These are phyloP conservation scores for Acholoe squamosa DNA, from an alignment of 2,888 invertebrate species.

Conservation along the genomic window DNA sequence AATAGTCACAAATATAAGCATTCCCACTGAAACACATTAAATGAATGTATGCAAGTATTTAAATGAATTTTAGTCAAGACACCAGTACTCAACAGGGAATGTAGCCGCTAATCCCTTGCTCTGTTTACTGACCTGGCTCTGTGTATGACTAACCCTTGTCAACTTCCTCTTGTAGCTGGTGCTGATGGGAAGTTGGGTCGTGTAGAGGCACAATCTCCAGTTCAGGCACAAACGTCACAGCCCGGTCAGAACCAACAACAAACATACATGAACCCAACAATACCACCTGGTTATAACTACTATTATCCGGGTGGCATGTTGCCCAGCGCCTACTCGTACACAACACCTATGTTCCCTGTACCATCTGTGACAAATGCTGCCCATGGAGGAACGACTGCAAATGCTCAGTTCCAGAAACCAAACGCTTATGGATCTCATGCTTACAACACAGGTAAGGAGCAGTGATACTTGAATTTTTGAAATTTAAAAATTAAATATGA, in stretches of 20 bases:
- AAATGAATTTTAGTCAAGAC: no score
- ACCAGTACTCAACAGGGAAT: no score
- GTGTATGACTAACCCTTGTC: no score
- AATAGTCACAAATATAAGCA: no score
- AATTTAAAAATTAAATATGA: no score
- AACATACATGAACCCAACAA: conserved; percentile 85
- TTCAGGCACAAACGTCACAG: conserved; percentile 90
- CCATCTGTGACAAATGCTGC: conserved; percentile 89
- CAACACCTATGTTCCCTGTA: conserved; percentile 84
- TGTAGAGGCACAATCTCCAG: conserved; percentile 92
- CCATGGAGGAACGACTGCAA: conserved; percentile 86
- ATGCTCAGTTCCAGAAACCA: conserved; percentile 87
- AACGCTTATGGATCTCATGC: conserved; percentile 79
- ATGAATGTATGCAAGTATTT: no score
- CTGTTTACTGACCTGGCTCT: no score
- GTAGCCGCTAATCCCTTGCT: no score
- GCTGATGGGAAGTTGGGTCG: conserved; percentile 85
- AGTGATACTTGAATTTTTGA: not conserved
- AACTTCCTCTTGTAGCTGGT: conserved; percentile 63
- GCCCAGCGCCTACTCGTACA: conserved; percentile 83
- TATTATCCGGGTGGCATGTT: conserved; percentile 87
- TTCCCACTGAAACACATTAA: no score
- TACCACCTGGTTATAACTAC: conserved; percentile 89
- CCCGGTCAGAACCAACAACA: conserved; percentile 85
- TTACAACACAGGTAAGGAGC: conserved; percentile 78